Percentiles rank a stretch among this genome's conserved stretches.
These are phyloP conservation scores for Enchytraeus crypticus DNA, from an alignment of 2,888 invertebrate genomes.

Conservation along the genomic window DNA sequence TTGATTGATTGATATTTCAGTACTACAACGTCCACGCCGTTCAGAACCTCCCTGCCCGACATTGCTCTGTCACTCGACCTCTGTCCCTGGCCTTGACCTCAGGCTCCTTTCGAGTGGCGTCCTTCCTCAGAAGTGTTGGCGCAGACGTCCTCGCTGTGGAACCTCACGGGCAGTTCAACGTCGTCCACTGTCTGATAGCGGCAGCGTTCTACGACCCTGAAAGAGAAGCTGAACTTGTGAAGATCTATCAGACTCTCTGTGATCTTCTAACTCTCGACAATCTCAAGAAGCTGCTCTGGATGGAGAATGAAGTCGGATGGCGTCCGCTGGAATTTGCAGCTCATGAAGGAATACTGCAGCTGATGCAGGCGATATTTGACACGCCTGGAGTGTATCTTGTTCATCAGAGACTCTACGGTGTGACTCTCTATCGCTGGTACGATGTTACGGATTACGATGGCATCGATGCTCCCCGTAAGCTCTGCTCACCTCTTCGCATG, in stretches of 20 bases:
- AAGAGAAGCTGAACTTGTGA: not conserved
- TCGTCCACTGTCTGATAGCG: conserved; percentile 1
- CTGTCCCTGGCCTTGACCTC: no score
- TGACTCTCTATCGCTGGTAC: conserved; percentile 3
- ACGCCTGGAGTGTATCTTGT: conserved; percentile 2
- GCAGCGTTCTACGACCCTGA: conserved; percentile 5
- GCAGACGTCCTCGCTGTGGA: no score
- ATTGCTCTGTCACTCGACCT: no score
- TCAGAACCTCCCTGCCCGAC: no score
- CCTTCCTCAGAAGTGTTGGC: no score
- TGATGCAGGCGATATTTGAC: conserved; percentile 3
- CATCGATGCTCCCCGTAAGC: not conserved
- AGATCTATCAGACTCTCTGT: not conserved
- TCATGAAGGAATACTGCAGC: not conserved
- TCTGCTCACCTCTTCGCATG: not conserved
- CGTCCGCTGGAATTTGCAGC: conserved; percentile 12
- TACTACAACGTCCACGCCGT: no score
- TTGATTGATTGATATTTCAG: no score
- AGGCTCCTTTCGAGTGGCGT: no score
- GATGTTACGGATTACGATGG: conserved; percentile 10
- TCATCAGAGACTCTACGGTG: not conserved
- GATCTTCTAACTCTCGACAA: not conserved
- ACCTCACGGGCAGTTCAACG: conserved; percentile 4
- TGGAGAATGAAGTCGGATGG: conserved; percentile 6
- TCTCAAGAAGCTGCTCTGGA: not conserved